These are phyloP conservation scores for Taenioides sp. DNA, from an alignment of 2,797 vertebrate genomes.

Conservation along the genomic window DNA sequence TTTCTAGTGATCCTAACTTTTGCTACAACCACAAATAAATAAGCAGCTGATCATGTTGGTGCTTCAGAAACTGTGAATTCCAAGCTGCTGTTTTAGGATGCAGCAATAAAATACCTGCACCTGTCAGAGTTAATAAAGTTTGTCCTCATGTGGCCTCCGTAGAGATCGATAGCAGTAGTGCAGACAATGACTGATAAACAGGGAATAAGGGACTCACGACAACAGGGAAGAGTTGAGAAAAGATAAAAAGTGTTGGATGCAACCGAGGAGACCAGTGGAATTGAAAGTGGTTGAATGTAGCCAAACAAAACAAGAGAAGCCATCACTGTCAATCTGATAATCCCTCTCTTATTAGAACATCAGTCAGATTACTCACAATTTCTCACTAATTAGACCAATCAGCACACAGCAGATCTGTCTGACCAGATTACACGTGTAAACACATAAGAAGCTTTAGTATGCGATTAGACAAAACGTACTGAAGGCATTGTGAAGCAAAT, in stretches of 20 bases:
- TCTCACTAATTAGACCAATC: conserved; percentile 52
- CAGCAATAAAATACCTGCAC: conserved; percentile 58
- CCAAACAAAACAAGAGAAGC: conserved; percentile 3
- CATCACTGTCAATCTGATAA: conserved; percentile 40
- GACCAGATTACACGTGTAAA: conserved; percentile 65
- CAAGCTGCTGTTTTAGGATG: conserved; percentile 23
- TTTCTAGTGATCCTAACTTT: not conserved
- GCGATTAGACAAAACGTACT: not conserved
- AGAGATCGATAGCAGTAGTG: conserved; percentile 56
- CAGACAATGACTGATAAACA: conserved; percentile 57
- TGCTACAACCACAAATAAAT: not conserved
- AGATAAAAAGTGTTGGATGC: conserved; percentile 44
- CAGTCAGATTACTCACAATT: conserved; percentile 52
- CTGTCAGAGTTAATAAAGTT: conserved; percentile 69
- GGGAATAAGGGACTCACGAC: conserved; percentile 47
- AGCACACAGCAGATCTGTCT: conserved; percentile 57
- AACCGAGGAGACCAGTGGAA: conserved; percentile 22
- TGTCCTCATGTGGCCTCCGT: conserved; percentile 49
- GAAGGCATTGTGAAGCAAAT: not conserved
- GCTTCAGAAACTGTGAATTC: not conserved
- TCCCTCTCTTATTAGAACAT: conserved; percentile 47
- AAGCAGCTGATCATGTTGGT: not conserved
- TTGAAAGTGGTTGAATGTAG: conserved; percentile 20
- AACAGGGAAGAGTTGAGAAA: conserved; percentile 32
- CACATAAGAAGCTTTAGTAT: conserved; percentile 52